These are phyloP conservation scores for Zoanthus solanderi DNA, from an alignment of 92 coral and sea anemone genomes.

Conservation along the genomic window DNA sequence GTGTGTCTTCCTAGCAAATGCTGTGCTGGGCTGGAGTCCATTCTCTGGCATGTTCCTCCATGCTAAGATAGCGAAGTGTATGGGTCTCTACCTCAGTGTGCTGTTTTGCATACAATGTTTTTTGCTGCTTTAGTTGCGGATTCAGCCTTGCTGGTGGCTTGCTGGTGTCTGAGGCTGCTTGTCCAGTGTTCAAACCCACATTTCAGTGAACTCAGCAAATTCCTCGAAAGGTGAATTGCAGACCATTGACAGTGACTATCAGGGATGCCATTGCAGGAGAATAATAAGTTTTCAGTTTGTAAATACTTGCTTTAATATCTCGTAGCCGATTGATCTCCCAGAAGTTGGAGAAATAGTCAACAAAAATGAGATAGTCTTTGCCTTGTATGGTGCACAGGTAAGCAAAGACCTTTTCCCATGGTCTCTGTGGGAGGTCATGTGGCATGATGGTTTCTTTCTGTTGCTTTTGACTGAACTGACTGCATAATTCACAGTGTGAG, in stretches of 20 bases:
- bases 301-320: conserved; percentile 61
- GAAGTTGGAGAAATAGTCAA: conserved; percentile 73
- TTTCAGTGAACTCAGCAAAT: conserved; percentile 50
- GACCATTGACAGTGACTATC: conserved; percentile 52
- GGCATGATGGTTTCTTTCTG: neutral
- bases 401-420: neutral
- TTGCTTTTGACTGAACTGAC: neutral
- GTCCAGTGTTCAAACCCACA: conserved; percentile 72
- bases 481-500: neutral
- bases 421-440: neutral
- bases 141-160: conserved; percentile 67
- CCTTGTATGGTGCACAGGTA: conserved; percentile 49
- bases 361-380: conserved; percentile 48
- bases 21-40: conserved; percentile 77
- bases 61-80: conserved; percentile 62
- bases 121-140: conserved; percentile 64
- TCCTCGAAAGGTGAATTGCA: conserved; percentile 56
- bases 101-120: conserved; percentile 61
- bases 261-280: conserved; percentile 69
- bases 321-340: conserved; percentile 66
- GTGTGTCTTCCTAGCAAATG: conserved; percentile 53
- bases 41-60: conserved; percentile 62
- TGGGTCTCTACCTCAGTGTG: conserved; percentile 48
- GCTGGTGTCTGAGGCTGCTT: conserved; percentile 72
- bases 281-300: conserved; percentile 67